phyloP scores from a whole-genome alignment of 1,140 invertebrate species.

The Drosophila suzukii region DNA sequence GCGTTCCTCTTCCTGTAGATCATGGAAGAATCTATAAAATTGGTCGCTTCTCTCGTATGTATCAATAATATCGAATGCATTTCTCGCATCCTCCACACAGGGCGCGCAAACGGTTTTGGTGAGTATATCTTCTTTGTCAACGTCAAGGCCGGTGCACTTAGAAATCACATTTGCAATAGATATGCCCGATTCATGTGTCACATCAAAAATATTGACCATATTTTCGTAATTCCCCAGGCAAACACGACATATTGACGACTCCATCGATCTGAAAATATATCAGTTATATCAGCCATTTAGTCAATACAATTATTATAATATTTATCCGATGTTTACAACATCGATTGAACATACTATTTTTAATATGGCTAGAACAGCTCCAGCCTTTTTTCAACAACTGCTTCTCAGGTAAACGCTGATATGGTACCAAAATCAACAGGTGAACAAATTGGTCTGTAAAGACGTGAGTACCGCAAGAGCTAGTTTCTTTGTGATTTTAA shows the following conservation, averaged over 20 bases:
- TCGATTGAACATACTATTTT: no score
- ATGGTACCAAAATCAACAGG: no score
- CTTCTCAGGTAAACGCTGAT: no score
- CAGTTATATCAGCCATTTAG: neutral
- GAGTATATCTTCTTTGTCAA: neutral
- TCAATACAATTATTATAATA: no score
- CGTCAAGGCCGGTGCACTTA: neutral
- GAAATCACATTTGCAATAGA: neutral
- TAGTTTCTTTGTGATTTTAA: no score
- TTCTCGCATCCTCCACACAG: neutral
- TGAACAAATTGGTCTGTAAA: no score
- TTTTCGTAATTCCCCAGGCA: neutral
- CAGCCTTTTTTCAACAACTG: no score
- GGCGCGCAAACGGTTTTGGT: neutral
- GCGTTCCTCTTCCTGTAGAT: neutral
- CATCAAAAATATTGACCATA: slow-evolving; percentile 1
- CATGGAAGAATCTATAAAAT: neutral
- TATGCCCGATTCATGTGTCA: neutral
- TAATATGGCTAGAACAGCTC: no score
- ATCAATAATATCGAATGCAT: slow-evolving; percentile 2
- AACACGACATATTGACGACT: neutral
- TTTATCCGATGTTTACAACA: no score
- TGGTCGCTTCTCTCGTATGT: slow-evolving; percentile 1
- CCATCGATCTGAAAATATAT: slow-evolving; percentile 1
- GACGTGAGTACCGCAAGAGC: no score